Conservation (phyloP, 2,797 vertebrate species). For the Parambassis ranga region DNA sequence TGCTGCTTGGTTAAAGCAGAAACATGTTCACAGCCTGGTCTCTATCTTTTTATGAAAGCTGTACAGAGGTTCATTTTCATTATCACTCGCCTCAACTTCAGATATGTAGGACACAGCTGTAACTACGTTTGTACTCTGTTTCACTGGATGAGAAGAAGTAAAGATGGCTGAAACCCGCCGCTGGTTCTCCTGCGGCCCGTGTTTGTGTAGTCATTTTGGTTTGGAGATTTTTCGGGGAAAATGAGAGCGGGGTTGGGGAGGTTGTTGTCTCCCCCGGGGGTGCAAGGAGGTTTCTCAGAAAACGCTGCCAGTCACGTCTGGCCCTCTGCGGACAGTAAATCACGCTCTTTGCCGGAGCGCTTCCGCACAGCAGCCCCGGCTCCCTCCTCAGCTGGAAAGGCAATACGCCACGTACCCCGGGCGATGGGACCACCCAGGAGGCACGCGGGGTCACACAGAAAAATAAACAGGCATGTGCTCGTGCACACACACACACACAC, state of each 20-base stretch:
- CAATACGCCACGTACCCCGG: constrained; percentile 63
- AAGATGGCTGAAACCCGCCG: too few relatives aligned
- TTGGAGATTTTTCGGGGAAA: constrained; percentile 23
- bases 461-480: constrained; percentile 55
- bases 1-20: too few relatives aligned
- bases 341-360: constrained; percentile 50
- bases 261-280: constrained; percentile 52
- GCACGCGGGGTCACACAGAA: constrained; percentile 49
- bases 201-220: constrained; percentile 58
- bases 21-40: too few relatives aligned
- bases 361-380: constrained; percentile 56
- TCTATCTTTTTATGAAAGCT: too few relatives aligned
- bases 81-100: too few relatives aligned
- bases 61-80: too few relatives aligned
- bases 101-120: too few relatives aligned
- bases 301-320: constrained; percentile 69
- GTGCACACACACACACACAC: constrained; percentile 10
- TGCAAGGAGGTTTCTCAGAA: constrained; percentile 58
- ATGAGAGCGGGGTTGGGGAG: constrained; percentile 36
- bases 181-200: constrained; percentile 21
- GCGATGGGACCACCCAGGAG: constrained; percentile 75
- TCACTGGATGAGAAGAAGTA: too few relatives aligned
- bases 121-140: not conserved
- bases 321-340: constrained; percentile 67
- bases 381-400: constrained; percentile 71